phyloP scores from a whole-genome alignment of 2,113 vertebrate genomes.

The Marcusenius ussheri region DNA sequence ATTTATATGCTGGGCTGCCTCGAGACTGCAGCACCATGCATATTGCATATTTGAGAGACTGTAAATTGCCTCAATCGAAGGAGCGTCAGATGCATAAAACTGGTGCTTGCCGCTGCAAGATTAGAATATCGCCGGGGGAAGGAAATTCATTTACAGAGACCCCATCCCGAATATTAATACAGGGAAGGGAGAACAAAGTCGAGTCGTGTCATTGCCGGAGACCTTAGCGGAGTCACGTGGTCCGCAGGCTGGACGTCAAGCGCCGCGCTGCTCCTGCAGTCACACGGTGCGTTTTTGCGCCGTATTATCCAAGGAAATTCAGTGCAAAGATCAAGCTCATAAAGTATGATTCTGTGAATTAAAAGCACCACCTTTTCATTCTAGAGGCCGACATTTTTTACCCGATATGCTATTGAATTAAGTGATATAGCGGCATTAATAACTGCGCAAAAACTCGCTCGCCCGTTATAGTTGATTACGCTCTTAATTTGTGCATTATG shows the following conservation, averaged over 20 bases:
- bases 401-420: not conserved
- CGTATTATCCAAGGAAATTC: slow-evolving; percentile 59
- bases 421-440: not conserved
- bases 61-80: not conserved
- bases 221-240: slow-evolving; percentile 35
- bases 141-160: slow-evolving; percentile 22
- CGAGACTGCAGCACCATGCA: slow-evolving; percentile 26
- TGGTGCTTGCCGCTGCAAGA: not conserved
- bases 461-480: not conserved
- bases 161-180: not conserved
- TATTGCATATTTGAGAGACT: slow-evolving; percentile 16
- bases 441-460: slow-evolving; percentile 5
- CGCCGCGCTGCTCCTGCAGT: slow-evolving; percentile 27
- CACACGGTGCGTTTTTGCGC: slow-evolving; percentile 40
- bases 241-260: slow-evolving; percentile 20
- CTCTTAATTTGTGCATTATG: not conserved
- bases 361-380: not conserved
- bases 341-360: not conserved
- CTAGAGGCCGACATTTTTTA: not conserved
- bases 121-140: not conserved
- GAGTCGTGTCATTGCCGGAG: slow-evolving; percentile 43
- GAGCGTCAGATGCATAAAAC: not conserved
- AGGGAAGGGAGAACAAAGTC: slow-evolving; percentile 39
- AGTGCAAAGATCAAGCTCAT: not conserved
- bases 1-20: not conserved